Percentiles rank a stretch among this genome's conserved stretches.
phyloP scores from a whole-genome alignment of 1,140 invertebrate genomes.

The Anoplophora glabripennis region DNA sequence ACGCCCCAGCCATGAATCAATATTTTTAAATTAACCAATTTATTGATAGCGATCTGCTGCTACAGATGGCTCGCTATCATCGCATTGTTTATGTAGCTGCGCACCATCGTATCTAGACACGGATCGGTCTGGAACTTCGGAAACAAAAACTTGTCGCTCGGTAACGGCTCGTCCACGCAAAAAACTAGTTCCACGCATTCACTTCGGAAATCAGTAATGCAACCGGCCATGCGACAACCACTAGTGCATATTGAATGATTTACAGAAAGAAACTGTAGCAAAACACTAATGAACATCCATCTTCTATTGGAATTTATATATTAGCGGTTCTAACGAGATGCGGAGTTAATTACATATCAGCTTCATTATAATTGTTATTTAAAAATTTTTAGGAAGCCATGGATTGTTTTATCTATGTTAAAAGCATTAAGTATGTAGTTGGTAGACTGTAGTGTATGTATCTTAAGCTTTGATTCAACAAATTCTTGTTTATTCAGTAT shows the following conservation, averaged over 20 bases:
- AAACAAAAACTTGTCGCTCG: slow-evolving; percentile 30
- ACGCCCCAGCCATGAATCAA: slow-evolving; percentile 43
- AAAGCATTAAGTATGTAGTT: no score
- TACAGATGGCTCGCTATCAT: slow-evolving; percentile 26
- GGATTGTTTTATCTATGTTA: no score
- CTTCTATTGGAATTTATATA: no score
- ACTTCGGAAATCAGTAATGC: slow-evolving; percentile 3
- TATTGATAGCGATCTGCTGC: slow-evolving; percentile 39
- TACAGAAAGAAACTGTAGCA: no score
- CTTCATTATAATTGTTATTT: no score
- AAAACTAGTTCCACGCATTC: slow-evolving; percentile 18
- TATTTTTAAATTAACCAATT: slow-evolving; percentile 47
- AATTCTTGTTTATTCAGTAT: no score
- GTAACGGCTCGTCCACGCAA: slow-evolving; percentile 16
- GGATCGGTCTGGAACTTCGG: slow-evolving; percentile 24
- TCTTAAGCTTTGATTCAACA: no score
- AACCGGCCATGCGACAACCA: neutral
- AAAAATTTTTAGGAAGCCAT: no score
- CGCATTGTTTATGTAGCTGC: slow-evolving; percentile 26
- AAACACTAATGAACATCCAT: no score
- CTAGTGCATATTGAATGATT: neutral
- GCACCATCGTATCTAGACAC: slow-evolving; percentile 23
- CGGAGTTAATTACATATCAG: no score
- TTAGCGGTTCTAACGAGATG: no score
- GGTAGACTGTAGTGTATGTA: no score